Evolutionary conservation across 2,888 invertebrate species (phyloP).

Genomic region (Euplexia lucipara): DNA sequence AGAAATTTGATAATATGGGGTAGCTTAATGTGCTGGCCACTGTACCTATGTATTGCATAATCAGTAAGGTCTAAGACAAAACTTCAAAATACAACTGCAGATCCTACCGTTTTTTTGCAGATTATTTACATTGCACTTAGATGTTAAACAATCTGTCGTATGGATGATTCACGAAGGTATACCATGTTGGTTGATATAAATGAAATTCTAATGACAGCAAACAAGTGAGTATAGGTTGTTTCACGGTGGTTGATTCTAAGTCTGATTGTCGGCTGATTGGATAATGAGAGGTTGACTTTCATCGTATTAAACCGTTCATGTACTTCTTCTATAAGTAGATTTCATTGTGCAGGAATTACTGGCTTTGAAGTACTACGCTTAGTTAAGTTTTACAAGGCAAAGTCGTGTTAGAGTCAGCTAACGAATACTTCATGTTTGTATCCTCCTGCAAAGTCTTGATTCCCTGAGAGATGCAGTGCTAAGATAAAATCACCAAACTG

Average conservation of each 20-base stretch:
- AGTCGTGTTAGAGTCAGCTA: background rate
- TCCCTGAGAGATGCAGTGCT: background rate
- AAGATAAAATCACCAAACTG: background rate
- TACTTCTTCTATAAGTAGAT: conserved; percentile 5
- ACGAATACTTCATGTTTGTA: background rate
- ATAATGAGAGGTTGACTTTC: conserved; percentile 36
- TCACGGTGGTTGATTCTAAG: conserved; percentile 46
- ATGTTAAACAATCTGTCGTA: background rate
- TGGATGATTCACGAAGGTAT: conserved; percentile 9
- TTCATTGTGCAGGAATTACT: background rate
- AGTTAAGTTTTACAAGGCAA: background rate
- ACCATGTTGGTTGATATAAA: conserved; percentile 15
- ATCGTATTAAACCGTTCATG: background rate
- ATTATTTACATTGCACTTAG: background rate
- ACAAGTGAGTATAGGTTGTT: conserved; percentile 30
- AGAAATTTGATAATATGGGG: too few relatives aligned
- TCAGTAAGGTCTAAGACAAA: background rate
- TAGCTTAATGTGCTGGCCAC: too few relatives aligned
- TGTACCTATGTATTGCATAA: background rate
- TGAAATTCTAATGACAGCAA: conserved; percentile 29
- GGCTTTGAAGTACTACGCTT: background rate
- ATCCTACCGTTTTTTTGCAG: too few relatives aligned
- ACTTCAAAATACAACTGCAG: background rate
- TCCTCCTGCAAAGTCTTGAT: too few relatives aligned
- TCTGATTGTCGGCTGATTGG: conserved; percentile 23